phyloP scores from a whole-genome alignment of 2,888 invertebrate species.

The Herminia tarsipennalis region DNA sequence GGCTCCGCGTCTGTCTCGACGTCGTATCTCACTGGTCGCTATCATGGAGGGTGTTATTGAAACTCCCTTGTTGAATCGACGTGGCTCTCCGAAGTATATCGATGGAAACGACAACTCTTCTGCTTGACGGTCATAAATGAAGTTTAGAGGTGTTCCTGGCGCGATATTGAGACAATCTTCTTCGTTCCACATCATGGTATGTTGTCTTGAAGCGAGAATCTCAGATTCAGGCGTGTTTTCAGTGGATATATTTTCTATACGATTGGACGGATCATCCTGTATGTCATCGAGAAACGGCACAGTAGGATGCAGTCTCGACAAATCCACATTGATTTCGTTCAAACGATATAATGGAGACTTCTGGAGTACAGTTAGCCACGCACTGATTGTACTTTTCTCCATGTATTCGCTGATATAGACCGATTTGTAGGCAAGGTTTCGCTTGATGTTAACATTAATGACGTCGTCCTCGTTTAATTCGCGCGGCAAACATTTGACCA shows the following conservation, averaged over 20 bases:
- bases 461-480: conserved; percentile 53
- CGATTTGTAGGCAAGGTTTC: conserved; percentile 47
- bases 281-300: conserved; percentile 23
- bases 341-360: conserved; percentile 45
- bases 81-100: background rate
- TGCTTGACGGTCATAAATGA: conserved; percentile 53
- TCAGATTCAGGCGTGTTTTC: conserved; percentile 4
- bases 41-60: background rate
- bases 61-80: background rate
- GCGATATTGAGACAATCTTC: conserved; percentile 26
- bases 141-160: conserved; percentile 32
- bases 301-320: conserved; percentile 41
- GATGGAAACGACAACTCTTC: conserved; percentile 59
- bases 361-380: conserved; percentile 46
- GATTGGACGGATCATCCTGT: conserved; percentile 36
- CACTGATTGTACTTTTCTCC: conserved; percentile 45
- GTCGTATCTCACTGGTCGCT: background rate
- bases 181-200: conserved; percentile 30
- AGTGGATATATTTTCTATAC: conserved; percentile 8
- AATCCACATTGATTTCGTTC: conserved; percentile 49
- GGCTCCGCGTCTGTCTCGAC: background rate
- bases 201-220: conserved; percentile 29
- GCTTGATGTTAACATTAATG: conserved; percentile 53
- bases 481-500: conserved; percentile 55
- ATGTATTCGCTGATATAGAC: conserved; percentile 45